Evolutionary conservation across 2,113 vertebrate genomes (phyloP).

Genomic region (Micromys minutus): DNA sequence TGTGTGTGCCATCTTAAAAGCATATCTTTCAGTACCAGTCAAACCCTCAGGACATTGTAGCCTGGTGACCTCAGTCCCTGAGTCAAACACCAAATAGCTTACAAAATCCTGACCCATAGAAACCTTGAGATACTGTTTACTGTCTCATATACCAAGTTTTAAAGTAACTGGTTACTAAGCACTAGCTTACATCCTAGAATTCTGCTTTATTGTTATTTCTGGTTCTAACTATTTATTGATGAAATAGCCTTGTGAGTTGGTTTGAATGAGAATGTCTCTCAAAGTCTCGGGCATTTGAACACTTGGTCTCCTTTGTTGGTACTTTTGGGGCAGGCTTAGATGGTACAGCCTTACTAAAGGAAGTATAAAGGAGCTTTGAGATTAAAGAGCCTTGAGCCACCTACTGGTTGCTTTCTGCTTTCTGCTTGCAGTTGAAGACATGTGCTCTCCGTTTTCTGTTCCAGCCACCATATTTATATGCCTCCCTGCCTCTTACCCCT

Average conservation of each 20-base stretch:
- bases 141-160: neutral
- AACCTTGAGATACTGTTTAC: neutral
- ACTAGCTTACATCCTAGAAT: neutral
- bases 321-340: no score
- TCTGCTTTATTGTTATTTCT: neutral
- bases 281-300: neutral
- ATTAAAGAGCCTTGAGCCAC: neutral
- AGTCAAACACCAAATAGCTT: neutral
- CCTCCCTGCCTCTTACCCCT: neutral
- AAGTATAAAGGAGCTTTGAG: neutral
- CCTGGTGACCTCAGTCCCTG: neutral
- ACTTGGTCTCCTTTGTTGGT: neutral
- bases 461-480: neutral
- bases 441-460: neutral
- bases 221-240: neutral
- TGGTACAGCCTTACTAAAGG: neutral
- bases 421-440: neutral
- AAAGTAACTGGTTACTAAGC: neutral
- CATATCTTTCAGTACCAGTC: neutral
- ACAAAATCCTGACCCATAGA: neutral
- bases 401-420: neutral
- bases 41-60: neutral
- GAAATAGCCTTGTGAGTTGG: neutral
- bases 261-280: neutral
- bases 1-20: neutral